Base-by-base conservation (phyloP, 2,888 invertebrate genomes). In the Platycheirus albimanus region DNA sequence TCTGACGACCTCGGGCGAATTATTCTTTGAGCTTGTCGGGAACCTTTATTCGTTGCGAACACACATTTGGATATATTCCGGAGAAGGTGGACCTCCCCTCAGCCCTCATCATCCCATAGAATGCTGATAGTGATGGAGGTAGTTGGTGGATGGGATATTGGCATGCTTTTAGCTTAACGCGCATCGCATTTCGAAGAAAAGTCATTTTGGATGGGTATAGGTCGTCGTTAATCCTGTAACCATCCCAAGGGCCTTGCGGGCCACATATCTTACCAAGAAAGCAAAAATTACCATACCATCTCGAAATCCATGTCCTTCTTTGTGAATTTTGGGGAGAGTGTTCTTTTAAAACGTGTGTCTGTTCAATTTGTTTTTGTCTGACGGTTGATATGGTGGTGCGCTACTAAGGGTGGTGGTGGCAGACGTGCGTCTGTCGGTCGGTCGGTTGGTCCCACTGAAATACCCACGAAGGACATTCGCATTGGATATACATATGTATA, bases 161-260 rank as follows among this genome's bases (percentile, higher is more conserved):
- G 70, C 43, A 76, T 81, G 80, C 76, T 81, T 76, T 81, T 81
- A 81, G 80, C 70, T 76, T 71, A 66, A 76, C 76, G 66, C 70
- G 76, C 58, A 66, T 66, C 41, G 45, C 64, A 38, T 76, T 75
- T 75, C 80, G 64, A 51, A 70, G 33, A 33, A 70, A 75, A 80
- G 80, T 70, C 76, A 76, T 80, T 80, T 76, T 58, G 17, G 51
- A 64, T 64, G 63, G 56, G 76, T 30, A n/a, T n/a, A 80, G 49
- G 75, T 66, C 28, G 41, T 58, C 15, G 10, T 41, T 24, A n/a
- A 64, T 70, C 63, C 30, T 20, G 56, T 76, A 51, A 69, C 69
- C 11, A 76, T 58, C 75, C 30, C 70, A 17, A 58, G 38, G 43
- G 70, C 58, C 70, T 33, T 36, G 41, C 24, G 51, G 63, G 67